Evolutionary conservation across 2,888 invertebrate species (phyloP).

Genomic region (Drosophila aldrichi): DNA sequence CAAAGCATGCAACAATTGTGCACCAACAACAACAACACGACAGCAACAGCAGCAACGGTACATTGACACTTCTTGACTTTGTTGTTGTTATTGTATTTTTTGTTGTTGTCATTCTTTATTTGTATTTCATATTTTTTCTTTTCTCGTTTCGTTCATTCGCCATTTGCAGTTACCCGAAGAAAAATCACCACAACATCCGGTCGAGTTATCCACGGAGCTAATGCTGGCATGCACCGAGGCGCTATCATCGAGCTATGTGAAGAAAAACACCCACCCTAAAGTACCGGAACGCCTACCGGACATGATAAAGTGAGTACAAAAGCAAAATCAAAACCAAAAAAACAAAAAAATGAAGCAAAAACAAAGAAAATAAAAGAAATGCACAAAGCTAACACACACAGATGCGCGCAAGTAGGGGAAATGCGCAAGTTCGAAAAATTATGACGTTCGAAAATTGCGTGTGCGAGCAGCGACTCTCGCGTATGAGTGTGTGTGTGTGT

Average conservation of each 20-base stretch:
- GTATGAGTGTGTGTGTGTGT: conserved; percentile 6
- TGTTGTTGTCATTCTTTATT: conserved; percentile 5
- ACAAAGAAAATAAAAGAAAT: conserved; percentile 26
- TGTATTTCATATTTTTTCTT: conserved; percentile 23
- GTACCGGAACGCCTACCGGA: conserved; percentile 86
- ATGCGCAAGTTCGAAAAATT: conserved; percentile 54
- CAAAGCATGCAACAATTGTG: conserved; percentile 78
- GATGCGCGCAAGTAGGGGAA: conserved; percentile 38
- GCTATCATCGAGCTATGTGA: conserved; percentile 84
- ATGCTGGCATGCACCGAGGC: conserved; percentile 85
- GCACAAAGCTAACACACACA: conserved; percentile 28
- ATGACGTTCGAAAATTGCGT: conserved; percentile 55
- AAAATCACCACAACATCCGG: conserved; percentile 85
- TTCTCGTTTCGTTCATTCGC: conserved; percentile 33
- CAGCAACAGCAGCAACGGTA: conserved; percentile 3
- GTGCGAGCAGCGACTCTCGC: not conserved
- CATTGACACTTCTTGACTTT: conserved; percentile 52
- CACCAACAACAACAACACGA: conserved; percentile 14
- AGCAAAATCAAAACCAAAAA: conserved; percentile 16
- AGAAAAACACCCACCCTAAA: conserved; percentile 85
- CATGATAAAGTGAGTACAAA: conserved; percentile 85
- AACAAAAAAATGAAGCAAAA: conserved; percentile 13
- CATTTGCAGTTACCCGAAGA: conserved; percentile 85
- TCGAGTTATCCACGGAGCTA: conserved; percentile 85
- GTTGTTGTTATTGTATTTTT: not conserved